phyloP scores from a whole-genome alignment of 2,888 invertebrate species.

The Diarsia mendica region DNA sequence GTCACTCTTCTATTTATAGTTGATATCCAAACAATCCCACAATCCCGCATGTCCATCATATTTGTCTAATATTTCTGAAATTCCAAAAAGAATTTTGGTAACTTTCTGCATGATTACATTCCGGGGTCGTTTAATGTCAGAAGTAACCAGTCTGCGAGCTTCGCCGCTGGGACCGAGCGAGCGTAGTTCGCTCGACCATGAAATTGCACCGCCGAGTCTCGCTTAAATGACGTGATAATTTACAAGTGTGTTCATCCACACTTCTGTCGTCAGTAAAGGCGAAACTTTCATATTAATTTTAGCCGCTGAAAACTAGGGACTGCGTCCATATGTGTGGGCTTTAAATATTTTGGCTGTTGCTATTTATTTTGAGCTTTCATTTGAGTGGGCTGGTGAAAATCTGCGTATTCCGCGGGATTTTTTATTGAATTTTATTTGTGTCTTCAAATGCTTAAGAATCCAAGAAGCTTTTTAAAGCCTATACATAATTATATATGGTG shows the following conservation, averaged over 20 bases:
- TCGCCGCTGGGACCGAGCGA: conserved; percentile 61
- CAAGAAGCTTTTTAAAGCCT: background rate
- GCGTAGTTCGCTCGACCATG: conserved; percentile 73
- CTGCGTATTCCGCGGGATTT: background rate
- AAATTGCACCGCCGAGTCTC: conserved; percentile 78
- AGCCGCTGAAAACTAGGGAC: conserved; percentile 61
- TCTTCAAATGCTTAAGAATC: background rate
- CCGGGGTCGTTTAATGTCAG: conserved; percentile 61
- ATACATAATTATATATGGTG: too few species aligned
- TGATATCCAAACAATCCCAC: background rate
- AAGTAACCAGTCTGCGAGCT: conserved; percentile 58
- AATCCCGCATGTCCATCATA: conserved; percentile 41
- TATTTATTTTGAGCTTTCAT: conserved; percentile 28
- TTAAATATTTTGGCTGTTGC: conserved; percentile 39
- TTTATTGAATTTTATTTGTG: background rate
- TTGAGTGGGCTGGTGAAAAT: conserved; percentile 10
- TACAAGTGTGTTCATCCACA: conserved; percentile 76
- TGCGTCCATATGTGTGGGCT: conserved; percentile 32
- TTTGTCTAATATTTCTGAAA: conserved; percentile 55
- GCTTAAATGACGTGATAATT: conserved; percentile 81
- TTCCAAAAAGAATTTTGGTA: conserved; percentile 56
- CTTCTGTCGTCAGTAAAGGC: conserved; percentile 67
- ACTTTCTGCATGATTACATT: conserved; percentile 64
- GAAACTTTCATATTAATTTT: conserved; percentile 73
- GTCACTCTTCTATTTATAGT: background rate